These are phyloP conservation scores for Petrophora chlorosata DNA, from an alignment of 2,888 invertebrate species.

Conservation along the genomic window DNA sequence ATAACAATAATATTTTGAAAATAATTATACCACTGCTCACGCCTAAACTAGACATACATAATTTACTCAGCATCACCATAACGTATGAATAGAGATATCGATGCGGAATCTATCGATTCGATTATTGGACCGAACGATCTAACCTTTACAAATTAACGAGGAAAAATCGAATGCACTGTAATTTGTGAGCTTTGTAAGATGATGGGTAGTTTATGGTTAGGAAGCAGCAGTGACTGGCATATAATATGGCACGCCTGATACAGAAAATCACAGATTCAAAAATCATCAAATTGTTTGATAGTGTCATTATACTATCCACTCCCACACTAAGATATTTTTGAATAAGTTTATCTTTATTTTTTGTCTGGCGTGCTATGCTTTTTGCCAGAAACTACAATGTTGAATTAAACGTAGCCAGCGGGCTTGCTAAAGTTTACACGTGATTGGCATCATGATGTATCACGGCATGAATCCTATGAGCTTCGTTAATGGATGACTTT, in stretches of 20 bases:
- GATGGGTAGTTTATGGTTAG: conserved; percentile 13
- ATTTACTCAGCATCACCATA: conserved; percentile 16
- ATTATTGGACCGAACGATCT: conserved; percentile 28
- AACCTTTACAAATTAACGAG: conserved; percentile 37
- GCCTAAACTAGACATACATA: conserved; percentile 12
- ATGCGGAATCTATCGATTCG: conserved; percentile 28
- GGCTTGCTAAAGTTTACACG: conserved; percentile 27
- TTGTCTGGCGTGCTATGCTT: neutral
- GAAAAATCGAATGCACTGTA: conserved; percentile 41
- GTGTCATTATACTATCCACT: too few species aligned
- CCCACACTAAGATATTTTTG: too few species aligned
- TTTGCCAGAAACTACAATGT: neutral
- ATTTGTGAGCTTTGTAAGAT: conserved; percentile 35
- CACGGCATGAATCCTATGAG: conserved; percentile 14
- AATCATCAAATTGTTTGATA: too few species aligned
- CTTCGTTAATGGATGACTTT: neutral
- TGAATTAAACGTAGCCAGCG: conserved; percentile 32
- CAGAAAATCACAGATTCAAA: too few species aligned
- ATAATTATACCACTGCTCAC: neutral
- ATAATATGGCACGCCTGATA: conserved; percentile 4
- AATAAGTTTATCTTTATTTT: too few species aligned
- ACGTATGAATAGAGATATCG: conserved; percentile 10
- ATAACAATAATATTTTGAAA: conserved; percentile 5
- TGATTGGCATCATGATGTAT: conserved; percentile 39
- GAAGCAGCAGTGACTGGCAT: conserved; percentile 6